phyloP scores from a whole-genome alignment of 2,888 invertebrate genomes.

The Drosophila ochracea region DNA sequence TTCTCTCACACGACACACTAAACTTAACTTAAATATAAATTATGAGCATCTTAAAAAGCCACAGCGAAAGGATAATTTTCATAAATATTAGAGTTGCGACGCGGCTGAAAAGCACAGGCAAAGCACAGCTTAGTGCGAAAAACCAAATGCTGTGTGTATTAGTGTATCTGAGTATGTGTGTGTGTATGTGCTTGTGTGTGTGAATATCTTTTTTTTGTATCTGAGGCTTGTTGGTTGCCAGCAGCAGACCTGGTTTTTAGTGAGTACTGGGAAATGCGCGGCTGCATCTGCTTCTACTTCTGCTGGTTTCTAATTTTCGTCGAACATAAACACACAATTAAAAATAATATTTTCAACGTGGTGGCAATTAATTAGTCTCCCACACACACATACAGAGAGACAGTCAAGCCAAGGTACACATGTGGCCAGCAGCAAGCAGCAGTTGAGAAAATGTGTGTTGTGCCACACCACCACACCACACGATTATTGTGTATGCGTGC shows the following conservation, averaged over 20 bases:
- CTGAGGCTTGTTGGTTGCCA: conserved; percentile 52
- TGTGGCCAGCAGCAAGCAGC: conserved; percentile 25
- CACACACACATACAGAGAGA: conserved; percentile 27
- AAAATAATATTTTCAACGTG: conserved; percentile 83
- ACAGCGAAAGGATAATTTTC: conserved; percentile 80
- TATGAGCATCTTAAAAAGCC: conserved; percentile 81
- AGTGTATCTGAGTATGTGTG: background rate
- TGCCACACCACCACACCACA: background rate
- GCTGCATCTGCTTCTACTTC: conserved; percentile 22
- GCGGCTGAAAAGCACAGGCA: background rate
- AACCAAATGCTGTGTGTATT: conserved; percentile 36
- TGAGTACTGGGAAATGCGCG: conserved; percentile 15
- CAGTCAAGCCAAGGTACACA: conserved; percentile 22
- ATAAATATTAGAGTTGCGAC: conserved; percentile 74
- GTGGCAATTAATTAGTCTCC: conserved; percentile 82
- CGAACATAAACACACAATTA: conserved; percentile 82
- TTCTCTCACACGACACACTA: conserved; percentile 69
- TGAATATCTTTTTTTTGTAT: conserved; percentile 36
- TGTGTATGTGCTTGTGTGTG: conserved; percentile 1
- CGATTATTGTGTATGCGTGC: conserved; percentile 33
- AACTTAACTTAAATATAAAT: conserved; percentile 81
- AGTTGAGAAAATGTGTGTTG: conserved; percentile 5
- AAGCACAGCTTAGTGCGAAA: conserved; percentile 31
- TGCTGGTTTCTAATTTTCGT: conserved; percentile 19
- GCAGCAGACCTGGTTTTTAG: conserved; percentile 34